A percentile compares a stretch with the other conserved stretches of the same genome.
These are phyloP conservation scores for Trileptium ribeirensis DNA, from an alignment of 2,888 invertebrate species.

Conservation along the genomic window DNA sequence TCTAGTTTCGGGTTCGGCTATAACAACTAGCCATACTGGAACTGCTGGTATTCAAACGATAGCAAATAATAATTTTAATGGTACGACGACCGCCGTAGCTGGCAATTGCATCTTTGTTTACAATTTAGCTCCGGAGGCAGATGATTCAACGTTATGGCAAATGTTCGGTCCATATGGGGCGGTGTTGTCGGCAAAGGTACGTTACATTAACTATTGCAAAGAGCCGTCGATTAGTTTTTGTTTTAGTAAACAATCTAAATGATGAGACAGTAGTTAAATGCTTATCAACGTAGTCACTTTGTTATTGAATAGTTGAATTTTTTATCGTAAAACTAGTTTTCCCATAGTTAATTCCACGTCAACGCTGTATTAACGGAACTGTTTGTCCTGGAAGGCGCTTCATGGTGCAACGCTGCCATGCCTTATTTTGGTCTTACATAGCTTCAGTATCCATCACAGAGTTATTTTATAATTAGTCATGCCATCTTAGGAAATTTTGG, in stretches of 20 bases:
- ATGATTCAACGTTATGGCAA: constrained; percentile 84
- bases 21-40: constrained; percentile 74
- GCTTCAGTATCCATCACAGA: too few species aligned
- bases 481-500: too few species aligned
- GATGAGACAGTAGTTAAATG: background rate
- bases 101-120: constrained; percentile 90
- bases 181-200: constrained; percentile 80
- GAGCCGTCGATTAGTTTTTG: too few species aligned
- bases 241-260: background rate
- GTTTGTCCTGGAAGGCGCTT: too few species aligned
- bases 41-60: constrained; percentile 6
- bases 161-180: constrained; percentile 94
- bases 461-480: too few species aligned
- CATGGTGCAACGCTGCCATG: too few species aligned
- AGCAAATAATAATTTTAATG: background rate
- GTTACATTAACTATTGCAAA: too few species aligned
- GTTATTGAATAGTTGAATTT: too few species aligned
- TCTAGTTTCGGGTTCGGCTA: constrained; percentile 25
- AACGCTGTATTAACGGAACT: too few species aligned
- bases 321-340: too few species aligned
- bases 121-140: constrained; percentile 82
- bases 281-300: background rate
- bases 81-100: constrained; percentile 53
- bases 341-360: too few species aligned
- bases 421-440: too few species aligned